Percentiles rank a stretch among this genome's conserved stretches.
Conservation (phyloP, 2,888 invertebrate species). For the Heteromurus nitidus region DNA sequence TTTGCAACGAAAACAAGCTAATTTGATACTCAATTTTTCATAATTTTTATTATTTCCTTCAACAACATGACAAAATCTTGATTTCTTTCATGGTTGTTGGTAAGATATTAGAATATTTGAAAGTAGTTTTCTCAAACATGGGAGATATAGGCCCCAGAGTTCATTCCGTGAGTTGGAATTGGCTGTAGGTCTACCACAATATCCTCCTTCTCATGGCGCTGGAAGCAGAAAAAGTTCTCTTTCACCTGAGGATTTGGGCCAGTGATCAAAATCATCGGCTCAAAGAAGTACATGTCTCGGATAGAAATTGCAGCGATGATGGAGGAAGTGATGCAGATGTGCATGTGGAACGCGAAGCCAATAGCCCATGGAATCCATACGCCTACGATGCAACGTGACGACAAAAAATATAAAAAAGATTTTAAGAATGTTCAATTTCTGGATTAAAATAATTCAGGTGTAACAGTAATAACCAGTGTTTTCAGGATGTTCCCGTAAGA, state of each 20-base stretch:
- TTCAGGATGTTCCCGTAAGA: conserved; percentile 4
- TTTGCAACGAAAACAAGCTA: too few species aligned
- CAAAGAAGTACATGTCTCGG: conserved; percentile 47
- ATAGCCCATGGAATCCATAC: conserved; percentile 59
- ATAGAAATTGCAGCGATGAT: conserved; percentile 28
- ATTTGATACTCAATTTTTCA: too few species aligned
- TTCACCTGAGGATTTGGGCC: too few species aligned
- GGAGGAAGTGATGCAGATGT: conserved; percentile 25
- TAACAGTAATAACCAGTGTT: conserved; percentile 25
- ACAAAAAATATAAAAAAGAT: too few species aligned
- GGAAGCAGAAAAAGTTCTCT: not conserved
- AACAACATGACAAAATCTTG: too few species aligned
- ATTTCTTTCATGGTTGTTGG: too few species aligned
- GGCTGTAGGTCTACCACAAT: too few species aligned
- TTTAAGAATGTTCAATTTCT: not conserved
- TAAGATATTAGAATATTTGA: too few species aligned
- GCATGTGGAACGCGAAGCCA: conserved; percentile 52
- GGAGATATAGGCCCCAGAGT: too few species aligned
- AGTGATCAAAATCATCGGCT: conserved; percentile 26
- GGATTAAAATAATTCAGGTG: not conserved
- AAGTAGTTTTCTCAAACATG: too few species aligned
- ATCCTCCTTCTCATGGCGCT: not conserved
- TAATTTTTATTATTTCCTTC: too few species aligned
- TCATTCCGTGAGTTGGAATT: too few species aligned
- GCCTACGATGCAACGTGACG: conserved; percentile 21